A percentile compares a stretch with the other conserved stretches of the same genome.
phyloP scores from a whole-genome alignment of 2,888 invertebrate genomes.

The Eilema griseolum region DNA sequence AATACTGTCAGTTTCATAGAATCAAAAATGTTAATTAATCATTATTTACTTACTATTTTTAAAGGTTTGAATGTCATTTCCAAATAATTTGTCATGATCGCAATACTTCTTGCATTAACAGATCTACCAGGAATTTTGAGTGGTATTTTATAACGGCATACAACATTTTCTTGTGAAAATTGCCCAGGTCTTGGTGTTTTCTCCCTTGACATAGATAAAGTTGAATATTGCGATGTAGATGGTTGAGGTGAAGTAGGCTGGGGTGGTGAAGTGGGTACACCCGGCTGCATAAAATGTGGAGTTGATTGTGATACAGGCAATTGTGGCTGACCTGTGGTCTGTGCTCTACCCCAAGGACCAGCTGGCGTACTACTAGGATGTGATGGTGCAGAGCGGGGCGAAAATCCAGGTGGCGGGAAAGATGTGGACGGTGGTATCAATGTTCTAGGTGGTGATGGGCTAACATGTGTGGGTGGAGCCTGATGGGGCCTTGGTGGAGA shows the following conservation, averaged over 20 bases:
- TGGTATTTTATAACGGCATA: constrained; percentile 66
- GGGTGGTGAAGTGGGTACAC: background rate
- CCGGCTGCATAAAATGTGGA: constrained; percentile 1
- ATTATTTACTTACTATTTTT: constrained; percentile 69
- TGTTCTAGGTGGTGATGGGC: background rate
- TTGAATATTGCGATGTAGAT: background rate
- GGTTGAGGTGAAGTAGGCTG: background rate
- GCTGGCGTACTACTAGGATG: background rate
- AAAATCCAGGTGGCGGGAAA: constrained; percentile 1
- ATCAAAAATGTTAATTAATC: background rate
- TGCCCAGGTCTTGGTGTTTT: background rate
- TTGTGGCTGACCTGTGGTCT: background rate
- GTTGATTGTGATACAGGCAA: background rate
- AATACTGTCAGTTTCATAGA: background rate
- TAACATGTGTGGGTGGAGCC: background rate
- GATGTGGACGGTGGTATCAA: constrained; percentile 8
- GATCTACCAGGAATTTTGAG: constrained; percentile 71
- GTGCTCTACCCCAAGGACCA: constrained; percentile 15
- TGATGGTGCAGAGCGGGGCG: background rate
- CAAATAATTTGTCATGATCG: constrained; percentile 89
- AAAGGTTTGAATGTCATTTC: constrained; percentile 83
- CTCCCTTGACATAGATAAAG: background rate
- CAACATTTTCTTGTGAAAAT: constrained; percentile 24
- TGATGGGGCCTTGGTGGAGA: background rate
- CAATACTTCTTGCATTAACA: constrained; percentile 56